phyloP scores from a whole-genome alignment of 2,113 vertebrate genomes.

The Tyrannus savana region DNA sequence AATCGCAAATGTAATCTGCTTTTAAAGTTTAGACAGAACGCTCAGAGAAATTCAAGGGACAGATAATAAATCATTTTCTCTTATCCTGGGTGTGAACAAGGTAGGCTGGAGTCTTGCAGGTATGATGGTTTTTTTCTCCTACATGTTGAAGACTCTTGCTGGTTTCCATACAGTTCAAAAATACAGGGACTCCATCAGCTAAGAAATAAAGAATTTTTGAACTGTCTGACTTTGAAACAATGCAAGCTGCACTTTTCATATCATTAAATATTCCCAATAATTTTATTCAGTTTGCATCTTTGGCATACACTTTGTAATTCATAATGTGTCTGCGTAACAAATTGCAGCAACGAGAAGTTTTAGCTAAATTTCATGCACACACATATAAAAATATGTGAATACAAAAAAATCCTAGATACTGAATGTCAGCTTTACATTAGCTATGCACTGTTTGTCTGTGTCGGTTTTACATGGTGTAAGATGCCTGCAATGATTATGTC shows the following conservation, averaged over 20 bases:
- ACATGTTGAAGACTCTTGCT: not conserved
- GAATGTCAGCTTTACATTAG: not conserved
- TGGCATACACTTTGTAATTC: not conserved
- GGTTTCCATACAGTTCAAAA: not conserved
- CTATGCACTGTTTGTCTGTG: not conserved
- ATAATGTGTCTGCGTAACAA: not conserved
- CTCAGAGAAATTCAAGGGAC: slow-evolving; percentile 77
- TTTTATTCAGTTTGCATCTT: not conserved
- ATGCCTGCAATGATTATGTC: not conserved
- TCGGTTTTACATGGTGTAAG: not conserved
- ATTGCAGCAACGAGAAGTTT: not conserved
- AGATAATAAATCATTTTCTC: slow-evolving; percentile 76
- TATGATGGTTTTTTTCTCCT: slow-evolving; percentile 11
- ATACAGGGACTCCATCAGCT: not conserved
- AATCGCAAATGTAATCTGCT: slow-evolving; percentile 78
- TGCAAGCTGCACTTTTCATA: not conserved
- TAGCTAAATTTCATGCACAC: not conserved
- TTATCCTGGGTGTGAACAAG: slow-evolving; percentile 67
- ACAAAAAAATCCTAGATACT: not conserved
- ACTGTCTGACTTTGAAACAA: not conserved
- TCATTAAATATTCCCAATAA: not conserved
- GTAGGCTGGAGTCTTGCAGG: slow-evolving; percentile 58
- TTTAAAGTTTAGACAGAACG: slow-evolving; percentile 80
- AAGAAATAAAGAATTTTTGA: not conserved
- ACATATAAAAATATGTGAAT: not conserved